phyloP scores from a whole-genome alignment of 2,888 invertebrate species.

The Beris morrisii region DNA sequence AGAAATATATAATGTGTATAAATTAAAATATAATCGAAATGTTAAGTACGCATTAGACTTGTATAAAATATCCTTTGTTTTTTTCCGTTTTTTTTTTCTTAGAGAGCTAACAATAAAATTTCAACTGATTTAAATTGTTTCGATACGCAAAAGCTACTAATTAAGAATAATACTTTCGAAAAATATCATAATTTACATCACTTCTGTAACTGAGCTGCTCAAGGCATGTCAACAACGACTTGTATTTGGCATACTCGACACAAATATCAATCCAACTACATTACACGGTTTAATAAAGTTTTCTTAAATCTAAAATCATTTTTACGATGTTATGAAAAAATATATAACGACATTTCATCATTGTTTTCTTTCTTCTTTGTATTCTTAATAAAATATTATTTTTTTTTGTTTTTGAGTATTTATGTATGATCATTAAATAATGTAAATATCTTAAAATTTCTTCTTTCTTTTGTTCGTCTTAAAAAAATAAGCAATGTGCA shows the following conservation, averaged over 20 bases:
- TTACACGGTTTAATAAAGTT: too few species aligned
- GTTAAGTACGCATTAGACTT: constrained; percentile 22
- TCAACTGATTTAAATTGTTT: constrained; percentile 11
- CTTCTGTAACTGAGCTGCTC: constrained; percentile 25
- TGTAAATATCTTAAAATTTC: constrained; percentile 1
- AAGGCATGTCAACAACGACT: constrained; percentile 11
- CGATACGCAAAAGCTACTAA: not conserved
- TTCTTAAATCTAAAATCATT: too few species aligned
- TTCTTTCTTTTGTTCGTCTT: not conserved
- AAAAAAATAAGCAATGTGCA: not conserved
- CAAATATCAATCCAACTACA: constrained; percentile 1
- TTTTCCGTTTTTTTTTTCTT: not conserved
- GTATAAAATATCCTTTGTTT: constrained; percentile 1
- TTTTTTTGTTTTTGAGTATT: not conserved
- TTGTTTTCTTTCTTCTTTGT: not conserved
- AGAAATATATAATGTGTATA: constrained; percentile 1
- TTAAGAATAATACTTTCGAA: constrained; percentile 26
- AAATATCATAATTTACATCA: constrained; percentile 18
- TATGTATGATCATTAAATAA: not conserved
- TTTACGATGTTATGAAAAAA: too few species aligned
- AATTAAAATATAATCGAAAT: constrained; percentile 12
- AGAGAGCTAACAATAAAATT: constrained; percentile 14
- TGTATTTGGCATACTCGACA: constrained; percentile 1
- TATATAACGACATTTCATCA: not conserved
- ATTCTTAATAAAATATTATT: not conserved